phyloP scores from a whole-genome alignment of 2,113 vertebrate species.

The Thomomys bottae region DNA sequence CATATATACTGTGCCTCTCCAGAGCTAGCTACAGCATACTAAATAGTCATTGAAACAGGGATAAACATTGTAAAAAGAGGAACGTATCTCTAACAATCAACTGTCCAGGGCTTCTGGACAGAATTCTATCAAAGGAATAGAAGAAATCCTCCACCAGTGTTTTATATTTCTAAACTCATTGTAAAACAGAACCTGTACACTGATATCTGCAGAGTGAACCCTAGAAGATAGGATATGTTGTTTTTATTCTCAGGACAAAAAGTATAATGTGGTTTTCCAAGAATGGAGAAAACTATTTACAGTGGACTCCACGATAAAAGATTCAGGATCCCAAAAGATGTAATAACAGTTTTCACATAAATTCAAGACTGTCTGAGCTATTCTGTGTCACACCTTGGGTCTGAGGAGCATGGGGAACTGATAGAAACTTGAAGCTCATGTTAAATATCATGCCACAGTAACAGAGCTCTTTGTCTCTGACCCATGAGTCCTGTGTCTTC shows the following conservation, averaged over 20 bases:
- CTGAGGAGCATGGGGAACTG: rapidly evolving
- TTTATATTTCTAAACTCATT: neutral
- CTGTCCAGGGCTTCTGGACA: neutral
- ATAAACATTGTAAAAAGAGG: neutral
- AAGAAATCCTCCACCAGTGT: neutral
- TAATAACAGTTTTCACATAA: neutral
- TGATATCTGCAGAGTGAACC: neutral
- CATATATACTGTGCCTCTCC: neutral
- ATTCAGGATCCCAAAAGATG: neutral
- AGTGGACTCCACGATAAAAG: neutral
- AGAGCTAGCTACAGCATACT: neutral
- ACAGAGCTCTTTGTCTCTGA: neutral
- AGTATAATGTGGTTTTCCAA: neutral
- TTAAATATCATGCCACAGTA: neutral
- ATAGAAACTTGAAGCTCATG: neutral
- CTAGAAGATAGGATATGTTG: neutral
- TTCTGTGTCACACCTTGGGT: neutral
- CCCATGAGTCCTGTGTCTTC: neutral
- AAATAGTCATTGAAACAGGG: neutral
- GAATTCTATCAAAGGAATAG: neutral
- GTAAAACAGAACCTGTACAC: neutral
- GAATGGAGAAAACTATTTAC: neutral
- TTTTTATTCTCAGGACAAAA: neutral
- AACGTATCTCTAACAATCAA: neutral
- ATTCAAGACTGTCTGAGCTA: rapidly evolving